Base-by-base conservation (phyloP, 2,797 vertebrate genomes). In the Esox masquinongy region DNA sequence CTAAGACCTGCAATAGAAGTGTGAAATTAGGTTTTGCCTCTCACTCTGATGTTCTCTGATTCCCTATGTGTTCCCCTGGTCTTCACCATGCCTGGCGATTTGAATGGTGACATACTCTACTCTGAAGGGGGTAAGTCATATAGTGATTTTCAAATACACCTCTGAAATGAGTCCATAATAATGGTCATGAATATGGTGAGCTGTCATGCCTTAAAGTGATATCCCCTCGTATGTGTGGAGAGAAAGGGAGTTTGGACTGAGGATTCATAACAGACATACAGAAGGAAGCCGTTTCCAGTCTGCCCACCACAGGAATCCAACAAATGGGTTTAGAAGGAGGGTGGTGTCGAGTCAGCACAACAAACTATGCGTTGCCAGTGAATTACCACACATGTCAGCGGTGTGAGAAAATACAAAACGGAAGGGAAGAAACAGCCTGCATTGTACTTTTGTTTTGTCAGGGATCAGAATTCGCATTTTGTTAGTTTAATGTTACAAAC, bases 11-110 rank as follows among this genome's bases (percentile, higher is more conserved):
- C 73, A 90, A 92, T 94, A 93, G 93, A 91, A 93, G 90, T 94
- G 94, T 95, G 95, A 96, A 96, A 96, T 95, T 94, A 94, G 94
- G 95, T 94, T 93, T 91, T 95, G 95, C 93, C 89, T 85, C 87
- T 85, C 89, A 89, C 91, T 95, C 90, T 95, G 94, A 94, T 94
- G 91, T 93, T 8, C 72, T 79, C 71, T 93, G 93, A 94, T 93
- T 95, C 92, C 90, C 88, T 93, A 89, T 92, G 88, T 92, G 89
- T 95, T 94, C 94, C 91, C 93, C 87, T 79, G 75, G 76, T 91
- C 94, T 93, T 92, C 93, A 94, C 92, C 78, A 66, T 73, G 78
- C 82, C 92, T 89, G 91, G 85, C 92, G 90, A 90, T 94, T 90
- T 22, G 89, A 91, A 89, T 93, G 92, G 93, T 93, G 90, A 94